Evolutionary conservation across 2,797 vertebrate genomes (phyloP), one percentile per base, ranked within the genome.

Genomic region (Xenops minutus): DNA sequence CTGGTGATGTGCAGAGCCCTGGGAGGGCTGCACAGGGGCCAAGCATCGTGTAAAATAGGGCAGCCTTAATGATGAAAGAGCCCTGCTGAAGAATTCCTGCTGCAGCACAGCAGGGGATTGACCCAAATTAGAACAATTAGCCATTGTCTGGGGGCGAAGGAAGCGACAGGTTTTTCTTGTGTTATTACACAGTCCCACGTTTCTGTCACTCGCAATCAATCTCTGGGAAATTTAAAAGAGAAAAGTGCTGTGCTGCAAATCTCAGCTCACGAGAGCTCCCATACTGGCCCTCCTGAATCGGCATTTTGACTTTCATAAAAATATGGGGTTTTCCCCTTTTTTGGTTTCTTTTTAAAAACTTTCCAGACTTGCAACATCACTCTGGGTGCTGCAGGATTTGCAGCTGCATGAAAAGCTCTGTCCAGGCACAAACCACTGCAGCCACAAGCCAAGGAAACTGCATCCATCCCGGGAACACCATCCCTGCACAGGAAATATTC

Each of bases 51-150:
- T 74, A 80, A 97, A 96, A 93, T 83, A 91, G 95, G 94, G 73
- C 88, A 82, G 5, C 0, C 0, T 29, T 43, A 36, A 85, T 83
- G 86, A 95, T 79, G 49, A 12, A 67, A 79, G 80, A 87, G 72
- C 32, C 30, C 3, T 30, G 67, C 32, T 52, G 59, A 64, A 74
- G 93, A 59, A 72, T 54, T 77, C 92, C 75, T 56, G 81, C 88
- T 59, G 93, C 85, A 88, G 62, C 83, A 17, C 94, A 48, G 90
- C 88, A 66, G 84, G 88, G 80, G 29, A 68, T 7, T 68, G 91
- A 92, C 93, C 92, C 82, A 89, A 95, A 94, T 94, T 71, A 85
- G 81, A 96, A 93, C 96, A 95, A 96, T 96, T 92, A 92, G 56
- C 84, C 72, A 71, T 93, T 95, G 95, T 91, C 88, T 72, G 14